Evolutionary conservation across 2,888 invertebrate genomes (phyloP).

Genomic region (Lithophane semibrunnea): DNA sequence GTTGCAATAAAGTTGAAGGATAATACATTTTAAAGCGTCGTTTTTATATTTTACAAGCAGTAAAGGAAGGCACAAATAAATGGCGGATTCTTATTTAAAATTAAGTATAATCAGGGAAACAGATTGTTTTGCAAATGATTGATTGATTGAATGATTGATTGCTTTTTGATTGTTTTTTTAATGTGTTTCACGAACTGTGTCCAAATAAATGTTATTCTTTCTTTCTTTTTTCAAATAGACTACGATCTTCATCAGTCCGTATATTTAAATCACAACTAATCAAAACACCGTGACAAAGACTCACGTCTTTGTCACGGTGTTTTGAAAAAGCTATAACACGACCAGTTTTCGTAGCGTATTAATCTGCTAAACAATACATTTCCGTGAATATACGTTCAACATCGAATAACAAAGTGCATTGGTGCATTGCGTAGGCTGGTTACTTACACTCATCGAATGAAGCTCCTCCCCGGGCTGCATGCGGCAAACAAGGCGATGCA

Average conservation of each 20-base stretch:
- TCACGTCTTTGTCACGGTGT: background rate
- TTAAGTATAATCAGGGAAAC: background rate
- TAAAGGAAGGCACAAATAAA: conserved; percentile 22
- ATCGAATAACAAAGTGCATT: conserved; percentile 43
- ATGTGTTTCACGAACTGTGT: too few species aligned
- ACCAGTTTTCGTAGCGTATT: background rate
- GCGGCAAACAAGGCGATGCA: conserved; percentile 89
- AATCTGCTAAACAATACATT: background rate
- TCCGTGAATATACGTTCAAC: conserved; percentile 12
- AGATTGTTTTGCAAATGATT: background rate
- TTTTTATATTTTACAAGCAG: conserved; percentile 38
- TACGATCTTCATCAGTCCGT: background rate
- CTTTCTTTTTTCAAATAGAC: background rate
- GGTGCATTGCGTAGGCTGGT: conserved; percentile 65
- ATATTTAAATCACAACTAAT: background rate
- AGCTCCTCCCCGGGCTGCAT: conserved; percentile 92
- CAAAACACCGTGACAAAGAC: too few species aligned
- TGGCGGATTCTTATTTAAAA: conserved; percentile 18
- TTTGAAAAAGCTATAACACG: background rate
- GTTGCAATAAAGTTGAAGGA: conserved; percentile 58
- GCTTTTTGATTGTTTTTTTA: too few species aligned
- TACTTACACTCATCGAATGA: conserved; percentile 94
- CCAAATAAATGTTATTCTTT: too few species aligned
- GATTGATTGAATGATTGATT: too few species aligned
- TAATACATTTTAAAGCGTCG: conserved; percentile 37